Evolutionary conservation across 2,888 invertebrate genomes (phyloP), one percentile per base, ranked within the genome.

Genomic region (Frankliniella intonsa): DNA sequence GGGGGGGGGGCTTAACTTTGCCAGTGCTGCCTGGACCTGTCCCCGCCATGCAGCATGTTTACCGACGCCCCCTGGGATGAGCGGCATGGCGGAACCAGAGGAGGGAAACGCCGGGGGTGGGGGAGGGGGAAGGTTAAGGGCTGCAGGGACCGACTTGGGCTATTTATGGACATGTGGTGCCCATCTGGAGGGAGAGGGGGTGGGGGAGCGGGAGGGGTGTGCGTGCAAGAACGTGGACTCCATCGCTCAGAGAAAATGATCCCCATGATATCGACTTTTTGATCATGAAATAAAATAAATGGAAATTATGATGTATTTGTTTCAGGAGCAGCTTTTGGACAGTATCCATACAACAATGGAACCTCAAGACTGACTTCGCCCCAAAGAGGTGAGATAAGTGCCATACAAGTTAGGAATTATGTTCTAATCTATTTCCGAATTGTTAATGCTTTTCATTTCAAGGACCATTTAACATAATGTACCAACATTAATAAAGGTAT

Each of bases 121-220:
- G 38, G 38, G 38, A 14, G n/a, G 62, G 62, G 55, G 55, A 55
- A 8, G 62, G 62, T 17, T 17, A 3, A n/a, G 62, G 62, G 62
- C 14, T 7, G 62, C 7, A n/a, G 17, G 14, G 62, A 7, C 62
- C n/a, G 19, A 62, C 14, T 14, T 7, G 62, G 25, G 69, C 69
- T 76, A 76, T 76, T 76, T 76, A 76, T 25, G 69, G 69, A 76
- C 69, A 76, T 76, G 25, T 76, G 69, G 22, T 76, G 69, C 69
- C 69, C 69, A 76, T 76, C 69, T 76, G 69, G 69, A 76, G 25
- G 69, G 69, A 25, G 69, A 8, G 69, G 25, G 69, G 9, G 69
- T 2, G 22, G 69, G 22, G 69, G 69, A 22, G 69, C 25, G 25
- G 69, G 25, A 10, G 10, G 69, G 25, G 69, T 22, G 69, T 22